Conservation (phyloP, 2,888 invertebrate genomes). For the Molorchus minor region DNA sequence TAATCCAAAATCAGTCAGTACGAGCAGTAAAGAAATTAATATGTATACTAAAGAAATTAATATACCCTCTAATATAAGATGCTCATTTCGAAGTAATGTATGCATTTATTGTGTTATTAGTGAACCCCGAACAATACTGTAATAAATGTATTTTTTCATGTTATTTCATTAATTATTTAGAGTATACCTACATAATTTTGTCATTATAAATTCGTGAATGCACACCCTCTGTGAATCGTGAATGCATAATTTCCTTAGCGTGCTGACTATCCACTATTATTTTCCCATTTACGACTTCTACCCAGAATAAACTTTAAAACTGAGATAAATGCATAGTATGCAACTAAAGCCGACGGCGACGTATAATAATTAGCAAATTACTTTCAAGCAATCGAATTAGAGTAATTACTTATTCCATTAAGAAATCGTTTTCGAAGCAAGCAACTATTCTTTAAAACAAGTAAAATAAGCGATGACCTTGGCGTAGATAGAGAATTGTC, state of each 20-base stretch:
- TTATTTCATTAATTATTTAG: too few species aligned
- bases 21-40: too few species aligned
- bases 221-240: not conserved
- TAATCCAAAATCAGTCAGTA: too few species aligned
- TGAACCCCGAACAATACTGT: too few species aligned
- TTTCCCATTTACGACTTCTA: conserved; percentile 12
- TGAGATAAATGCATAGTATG: conserved; percentile 2
- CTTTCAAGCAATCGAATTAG: conserved; percentile 9
- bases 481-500: conserved; percentile 49
- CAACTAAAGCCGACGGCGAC: not conserved
- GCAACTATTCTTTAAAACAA: conserved; percentile 4
- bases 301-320: conserved; percentile 1
- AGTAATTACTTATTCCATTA: conserved; percentile 19
- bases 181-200: too few species aligned
- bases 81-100: too few species aligned
- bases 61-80: too few species aligned
- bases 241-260: conserved; percentile 4
- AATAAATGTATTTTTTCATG: too few species aligned
- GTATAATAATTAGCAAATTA: conserved; percentile 13
- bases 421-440: not conserved
- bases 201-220: too few species aligned
- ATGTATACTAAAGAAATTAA: too few species aligned
- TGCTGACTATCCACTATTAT: conserved; percentile 7
- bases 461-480: conserved; percentile 44
- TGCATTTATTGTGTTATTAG: too few species aligned